These are phyloP conservation scores for Aphidoletes aphidimyza DNA, from an alignment of 2,888 invertebrate genomes.

Conservation along the genomic window DNA sequence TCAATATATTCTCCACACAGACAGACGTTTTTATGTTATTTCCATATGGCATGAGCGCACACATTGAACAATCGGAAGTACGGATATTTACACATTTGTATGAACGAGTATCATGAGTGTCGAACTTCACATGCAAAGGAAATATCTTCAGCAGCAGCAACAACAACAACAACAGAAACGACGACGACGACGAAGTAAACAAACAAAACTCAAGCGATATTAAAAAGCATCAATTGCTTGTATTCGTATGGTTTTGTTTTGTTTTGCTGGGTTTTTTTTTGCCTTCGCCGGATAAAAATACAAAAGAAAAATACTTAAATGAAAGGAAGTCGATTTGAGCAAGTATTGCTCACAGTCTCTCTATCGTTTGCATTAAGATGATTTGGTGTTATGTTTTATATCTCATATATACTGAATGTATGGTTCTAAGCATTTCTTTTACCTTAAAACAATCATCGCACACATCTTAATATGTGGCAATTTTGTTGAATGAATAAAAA, in stretches of 20 bases:
- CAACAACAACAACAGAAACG: background rate
- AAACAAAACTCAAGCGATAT: background rate
- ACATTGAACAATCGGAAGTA: slow-evolving; percentile 14
- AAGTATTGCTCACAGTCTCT: background rate
- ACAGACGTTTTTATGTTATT: background rate
- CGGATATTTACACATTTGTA: slow-evolving; percentile 41
- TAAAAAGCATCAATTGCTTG: too few relatives aligned
- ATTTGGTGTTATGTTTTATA: slow-evolving; percentile 25
- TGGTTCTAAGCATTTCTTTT: slow-evolving; percentile 32
- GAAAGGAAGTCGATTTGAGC: background rate
- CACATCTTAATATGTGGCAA: slow-evolving; percentile 23
- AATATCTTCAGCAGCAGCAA: background rate
- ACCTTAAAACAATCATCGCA: slow-evolving; percentile 22
- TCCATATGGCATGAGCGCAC: background rate
- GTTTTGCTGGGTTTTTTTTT: too few relatives aligned
- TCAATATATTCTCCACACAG: background rate
- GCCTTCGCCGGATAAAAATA: background rate
- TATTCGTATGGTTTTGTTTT: too few relatives aligned
- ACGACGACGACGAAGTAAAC: background rate
- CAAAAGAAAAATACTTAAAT: background rate
- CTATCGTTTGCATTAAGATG: background rate
- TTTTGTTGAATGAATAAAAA: slow-evolving; percentile 22
- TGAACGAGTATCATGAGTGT: background rate
- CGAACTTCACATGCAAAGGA: background rate
- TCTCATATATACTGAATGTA: slow-evolving; percentile 38